Evolutionary conservation across 2,888 invertebrate genomes (phyloP).

Genomic region (Teinopalpus imperialis): DNA sequence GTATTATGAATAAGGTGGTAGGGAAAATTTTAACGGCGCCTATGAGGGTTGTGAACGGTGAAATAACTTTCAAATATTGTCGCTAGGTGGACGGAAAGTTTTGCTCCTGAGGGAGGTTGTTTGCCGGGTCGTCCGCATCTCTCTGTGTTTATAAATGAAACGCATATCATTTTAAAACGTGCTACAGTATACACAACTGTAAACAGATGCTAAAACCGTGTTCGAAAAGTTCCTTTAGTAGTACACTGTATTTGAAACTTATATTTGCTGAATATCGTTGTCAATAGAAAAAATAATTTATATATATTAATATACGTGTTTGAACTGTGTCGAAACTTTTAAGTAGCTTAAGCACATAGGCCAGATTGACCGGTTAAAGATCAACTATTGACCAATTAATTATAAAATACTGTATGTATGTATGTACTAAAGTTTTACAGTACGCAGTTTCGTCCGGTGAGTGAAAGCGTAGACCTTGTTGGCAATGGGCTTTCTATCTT

Average conservation of each 20-base stretch:
- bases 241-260: neutral
- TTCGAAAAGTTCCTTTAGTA: conserved; percentile 16
- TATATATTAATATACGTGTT: too few species aligned
- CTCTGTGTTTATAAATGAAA: conserved; percentile 76
- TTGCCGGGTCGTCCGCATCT: conserved; percentile 66
- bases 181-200: conserved; percentile 47
- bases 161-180: conserved; percentile 71
- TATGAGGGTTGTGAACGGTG: conserved; percentile 82
- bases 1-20: conserved; percentile 79
- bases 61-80: conserved; percentile 83
- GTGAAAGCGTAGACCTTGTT: too few species aligned
- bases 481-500: too few species aligned
- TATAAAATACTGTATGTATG: too few species aligned
- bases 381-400: too few species aligned
- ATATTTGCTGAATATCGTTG: too few species aligned
- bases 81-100: conserved; percentile 81
- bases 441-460: too few species aligned
- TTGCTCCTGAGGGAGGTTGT: conserved; percentile 73
- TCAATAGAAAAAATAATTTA: too few species aligned
- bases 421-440: too few species aligned
- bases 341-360: too few species aligned
- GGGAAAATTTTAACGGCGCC: conserved; percentile 82
- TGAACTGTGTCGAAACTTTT: too few species aligned
- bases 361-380: too few species aligned
- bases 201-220: conserved; percentile 28